Conservation (phyloP, 2,888 invertebrate genomes). For the Stenotaenia linearis region DNA sequence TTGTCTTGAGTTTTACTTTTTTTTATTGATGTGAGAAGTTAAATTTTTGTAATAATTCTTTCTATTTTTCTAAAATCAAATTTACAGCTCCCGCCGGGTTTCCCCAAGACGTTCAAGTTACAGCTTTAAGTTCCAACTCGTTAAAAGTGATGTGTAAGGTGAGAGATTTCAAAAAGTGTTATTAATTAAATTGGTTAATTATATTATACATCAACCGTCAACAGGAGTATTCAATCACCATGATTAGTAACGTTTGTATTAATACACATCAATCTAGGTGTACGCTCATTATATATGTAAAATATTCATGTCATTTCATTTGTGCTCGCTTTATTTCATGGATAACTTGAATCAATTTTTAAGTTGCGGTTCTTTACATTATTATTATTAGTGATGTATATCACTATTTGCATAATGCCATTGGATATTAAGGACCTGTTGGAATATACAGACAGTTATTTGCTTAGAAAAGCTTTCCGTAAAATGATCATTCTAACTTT, state of each 20-base stretch:
- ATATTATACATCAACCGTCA: background rate
- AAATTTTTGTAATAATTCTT: background rate
- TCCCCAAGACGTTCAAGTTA: constrained; percentile 44
- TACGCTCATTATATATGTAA: background rate
- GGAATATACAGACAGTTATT: too few species aligned
- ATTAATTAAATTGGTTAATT: background rate
- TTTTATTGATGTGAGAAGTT: background rate
- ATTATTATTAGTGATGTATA: too few species aligned
- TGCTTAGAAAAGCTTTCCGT: too few species aligned
- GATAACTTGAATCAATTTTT: background rate
- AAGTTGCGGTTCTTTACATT: too few species aligned
- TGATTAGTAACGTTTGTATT: background rate
- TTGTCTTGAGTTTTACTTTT: background rate
- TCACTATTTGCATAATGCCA: too few species aligned
- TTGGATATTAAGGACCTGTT: too few species aligned
- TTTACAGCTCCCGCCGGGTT: constrained; percentile 47
- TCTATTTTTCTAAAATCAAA: background rate
- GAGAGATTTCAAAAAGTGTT: constrained; percentile 33
- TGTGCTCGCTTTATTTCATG: background rate
- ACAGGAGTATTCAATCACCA: background rate
- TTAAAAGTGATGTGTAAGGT: constrained; percentile 47
- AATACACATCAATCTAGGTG: background rate
- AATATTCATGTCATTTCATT: background rate
- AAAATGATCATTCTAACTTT: too few species aligned
- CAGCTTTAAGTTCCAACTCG: constrained; percentile 45